These are phyloP conservation scores for Thamnophis elegans DNA, from an alignment of 2,797 vertebrate genomes.

Conservation along the genomic window DNA sequence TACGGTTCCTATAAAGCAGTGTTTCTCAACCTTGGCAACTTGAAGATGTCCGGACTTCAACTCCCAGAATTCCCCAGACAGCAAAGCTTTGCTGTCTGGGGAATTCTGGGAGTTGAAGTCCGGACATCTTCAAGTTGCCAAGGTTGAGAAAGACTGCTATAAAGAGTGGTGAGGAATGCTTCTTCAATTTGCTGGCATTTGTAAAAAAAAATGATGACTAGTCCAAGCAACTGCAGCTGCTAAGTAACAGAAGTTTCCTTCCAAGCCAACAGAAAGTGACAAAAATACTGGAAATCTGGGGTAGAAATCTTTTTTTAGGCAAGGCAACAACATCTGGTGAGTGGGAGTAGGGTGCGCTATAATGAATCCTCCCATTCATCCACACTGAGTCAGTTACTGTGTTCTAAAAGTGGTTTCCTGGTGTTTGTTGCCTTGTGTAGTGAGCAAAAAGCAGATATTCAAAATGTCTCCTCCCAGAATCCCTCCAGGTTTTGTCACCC, in stretches of 20 bases:
- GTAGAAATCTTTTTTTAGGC: not conserved
- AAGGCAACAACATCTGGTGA: not conserved
- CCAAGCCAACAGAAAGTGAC: not conserved
- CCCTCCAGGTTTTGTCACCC: not conserved
- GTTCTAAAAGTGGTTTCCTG: not conserved
- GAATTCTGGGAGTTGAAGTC: too few relatives aligned
- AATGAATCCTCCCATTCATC: not conserved
- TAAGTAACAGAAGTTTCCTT: not conserved
- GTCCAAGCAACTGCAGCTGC: not conserved
- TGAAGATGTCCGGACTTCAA: too few relatives aligned
- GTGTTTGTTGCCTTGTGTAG: not conserved
- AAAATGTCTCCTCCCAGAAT: not conserved
- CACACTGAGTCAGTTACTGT: not conserved
- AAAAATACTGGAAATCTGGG: not conserved
- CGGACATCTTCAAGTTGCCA: too few relatives aligned
- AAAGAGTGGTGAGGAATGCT: not conserved
- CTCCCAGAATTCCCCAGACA: too few relatives aligned
- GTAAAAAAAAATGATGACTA: not conserved
- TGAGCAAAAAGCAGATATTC: not conserved
- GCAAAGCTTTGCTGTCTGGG: too few relatives aligned
- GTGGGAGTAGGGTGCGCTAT: not conserved
- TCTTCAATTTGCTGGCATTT: not conserved
- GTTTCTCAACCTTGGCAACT: too few relatives aligned
- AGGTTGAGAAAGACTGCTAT: too few relatives aligned
- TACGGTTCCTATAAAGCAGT: not conserved